Evolutionary conservation across 2,888 invertebrate genomes (phyloP).

Genomic region (Pseudeuparius sepicola): DNA sequence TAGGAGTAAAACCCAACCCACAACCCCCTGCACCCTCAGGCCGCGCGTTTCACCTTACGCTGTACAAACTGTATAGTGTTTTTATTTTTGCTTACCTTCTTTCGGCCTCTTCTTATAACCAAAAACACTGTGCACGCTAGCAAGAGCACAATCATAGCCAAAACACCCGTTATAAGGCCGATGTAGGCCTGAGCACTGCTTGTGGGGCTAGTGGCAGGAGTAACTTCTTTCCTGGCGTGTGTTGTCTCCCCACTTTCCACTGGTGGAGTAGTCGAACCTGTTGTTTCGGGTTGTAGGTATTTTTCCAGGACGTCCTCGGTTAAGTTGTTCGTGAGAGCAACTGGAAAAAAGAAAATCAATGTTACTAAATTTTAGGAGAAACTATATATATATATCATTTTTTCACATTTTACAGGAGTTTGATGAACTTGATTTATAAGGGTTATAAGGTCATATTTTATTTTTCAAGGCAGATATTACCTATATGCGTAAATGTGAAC

Average conservation of each 20-base stretch:
- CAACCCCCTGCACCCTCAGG: too few species aligned
- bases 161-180: slow-evolving; percentile 55
- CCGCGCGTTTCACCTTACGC: too few species aligned
- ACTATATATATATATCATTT: too few species aligned
- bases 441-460: too few species aligned
- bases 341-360: slow-evolving; percentile 34
- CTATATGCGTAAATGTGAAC: too few species aligned
- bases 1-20: too few species aligned
- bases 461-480: too few species aligned
- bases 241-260: slow-evolving; percentile 38
- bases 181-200: slow-evolving; percentile 50
- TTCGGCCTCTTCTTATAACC: slow-evolving; percentile 54
- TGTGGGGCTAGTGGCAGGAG: slow-evolving; percentile 49
- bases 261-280: slow-evolving; percentile 34
- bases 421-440: too few species aligned
- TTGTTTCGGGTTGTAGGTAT: slow-evolving; percentile 44
- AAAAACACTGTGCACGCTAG: slow-evolving; percentile 54
- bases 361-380: not conserved
- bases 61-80: too few species aligned
- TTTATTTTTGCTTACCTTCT: too few species aligned
- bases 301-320: slow-evolving; percentile 52
- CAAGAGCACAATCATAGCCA: slow-evolving; percentile 56
- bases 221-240: slow-evolving; percentile 44
- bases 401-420: too few species aligned
- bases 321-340: slow-evolving; percentile 46